Base-by-base conservation (phyloP, 2,113 vertebrate genomes). In the Sardina pilchardus region DNA sequence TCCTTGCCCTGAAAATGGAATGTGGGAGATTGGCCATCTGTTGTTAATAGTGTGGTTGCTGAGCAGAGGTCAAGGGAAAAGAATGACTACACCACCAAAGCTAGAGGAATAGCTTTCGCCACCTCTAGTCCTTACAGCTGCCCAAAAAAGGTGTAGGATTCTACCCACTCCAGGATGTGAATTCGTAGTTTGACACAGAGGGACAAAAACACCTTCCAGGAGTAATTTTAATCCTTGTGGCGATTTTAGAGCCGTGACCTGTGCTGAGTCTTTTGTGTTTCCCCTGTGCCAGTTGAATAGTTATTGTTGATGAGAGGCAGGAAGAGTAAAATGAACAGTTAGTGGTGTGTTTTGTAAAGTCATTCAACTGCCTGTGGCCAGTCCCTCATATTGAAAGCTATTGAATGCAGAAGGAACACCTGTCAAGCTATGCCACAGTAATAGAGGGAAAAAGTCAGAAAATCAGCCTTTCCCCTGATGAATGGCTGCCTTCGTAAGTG, bases 351-450 rank as follows among this genome's bases (percentile, higher is more conserved):
- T 80, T 83, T 39, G 34, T 36, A 34, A 89, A 21, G 86, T 44
- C 87, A 89, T 91, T 94, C 91, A 93, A 84, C 88, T 75, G 21
- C 84, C 85, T 81, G 88, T 88, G 89, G 89, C 91, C 53, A 91
- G 91, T 91, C 86, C 90, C 91, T 84, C 85, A 83, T 53, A 83
- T 88, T 90, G 88, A 92, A 89, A 89, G 90, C 83, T 81, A 48
- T 86, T 90, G 84, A 56, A 45, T 81, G 45, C 81, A 63, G 89
- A 93, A 87, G 88, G 90, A 95, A 87, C 95, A 96, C 93, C 94
- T 96, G 94, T 94, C 89, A 43, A 81, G 88, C 85, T 87, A 88
- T 88, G 85, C 59, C 17, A 83, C 53, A 83, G 89, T 89, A 90
- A 91, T 50, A 88, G 89, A 84, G 86, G 83, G 81, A 82, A 82